Evolutionary conservation across 2,888 invertebrate species (phyloP), one percentile per base, ranked within the genome.

Genomic region (Papilio gigon): DNA sequence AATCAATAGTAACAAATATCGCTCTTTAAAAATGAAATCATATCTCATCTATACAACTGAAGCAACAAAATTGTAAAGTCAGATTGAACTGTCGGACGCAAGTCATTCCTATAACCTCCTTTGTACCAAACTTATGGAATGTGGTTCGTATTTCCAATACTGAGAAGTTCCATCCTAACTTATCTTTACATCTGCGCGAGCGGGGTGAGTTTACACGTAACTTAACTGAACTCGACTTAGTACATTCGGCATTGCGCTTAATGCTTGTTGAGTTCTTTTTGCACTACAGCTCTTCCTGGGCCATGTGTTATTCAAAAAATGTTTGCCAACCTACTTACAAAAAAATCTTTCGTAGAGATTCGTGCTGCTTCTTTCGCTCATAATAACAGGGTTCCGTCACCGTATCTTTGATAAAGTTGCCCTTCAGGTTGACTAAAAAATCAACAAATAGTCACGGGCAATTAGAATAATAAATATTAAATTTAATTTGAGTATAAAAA

Each of bases 211-310:
- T 37, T 50, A 35, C 22, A 17, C 33, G 35, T 59, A 59, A 59
- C 59, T 66, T 66, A 59, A 50, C 60, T 60, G 47, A n/a, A 60
- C 50, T 59, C 47, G 30, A 64, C 53, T 64, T n/a, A 11, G 12
- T 17, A 47, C 20, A 59, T 67, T 40, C 47, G 44, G 14, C 59
- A 60, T 30, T n/a, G 9, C 2, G 12, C 30, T 58, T 8, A n/a
- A n/a, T n/a, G 6, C 9, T 30, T 44, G 33, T 37, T 33, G 14
- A 59, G 22, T 9, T 37, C 2, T 22, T n/a, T n/a, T n/a, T n/a
- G n/a, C n/a, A n/a, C n/a, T n/a, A n/a, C n/a, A n/a, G n/a, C n/a
- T n/a, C n/a, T n/a, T n/a, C n/a, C n/a, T 12, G 20, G 20, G 20
- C 20, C 20, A 8, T 20, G 44, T 17, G 0, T 44, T 44, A 20